Evolutionary conservation across 2,797 vertebrate genomes (phyloP).

Genomic region (Anguilla megastoma): DNA sequence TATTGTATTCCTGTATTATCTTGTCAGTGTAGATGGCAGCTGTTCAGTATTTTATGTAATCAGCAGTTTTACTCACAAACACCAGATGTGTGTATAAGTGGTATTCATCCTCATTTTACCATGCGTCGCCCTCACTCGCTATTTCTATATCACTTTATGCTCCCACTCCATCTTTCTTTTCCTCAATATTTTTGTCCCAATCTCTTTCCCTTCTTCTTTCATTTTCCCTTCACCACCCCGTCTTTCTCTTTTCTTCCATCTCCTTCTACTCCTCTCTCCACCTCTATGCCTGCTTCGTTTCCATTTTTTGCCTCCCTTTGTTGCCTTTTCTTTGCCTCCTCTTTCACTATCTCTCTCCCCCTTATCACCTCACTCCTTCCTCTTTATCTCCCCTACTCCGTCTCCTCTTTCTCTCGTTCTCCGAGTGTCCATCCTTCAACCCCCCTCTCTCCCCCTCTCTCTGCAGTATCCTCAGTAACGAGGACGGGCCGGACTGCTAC

Average conservation of each 20-base stretch:
- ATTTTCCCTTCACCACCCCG: neutral
- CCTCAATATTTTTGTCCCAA: neutral
- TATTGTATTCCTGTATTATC: neutral
- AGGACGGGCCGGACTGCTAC: conserved; percentile 89
- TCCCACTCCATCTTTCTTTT: neutral
- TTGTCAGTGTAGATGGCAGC: neutral
- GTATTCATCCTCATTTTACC: neutral
- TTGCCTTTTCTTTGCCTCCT: neutral
- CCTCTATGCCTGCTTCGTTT: neutral
- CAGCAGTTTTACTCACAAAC: neutral
- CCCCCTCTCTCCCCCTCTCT: neutral
- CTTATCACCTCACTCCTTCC: neutral
- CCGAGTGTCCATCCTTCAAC: neutral
- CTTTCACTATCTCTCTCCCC: neutral
- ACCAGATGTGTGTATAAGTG: neutral
- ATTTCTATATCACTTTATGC: neutral
- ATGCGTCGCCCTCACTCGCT: neutral
- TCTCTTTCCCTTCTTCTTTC: neutral
- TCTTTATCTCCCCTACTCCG: neutral
- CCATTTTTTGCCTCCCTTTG: neutral
- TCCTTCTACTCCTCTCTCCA: neutral
- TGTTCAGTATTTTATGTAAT: neutral
- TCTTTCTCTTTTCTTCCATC: no score
- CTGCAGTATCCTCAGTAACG: conserved; percentile 87
- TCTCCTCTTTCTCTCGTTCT: neutral